Evolutionary conservation across 2,888 invertebrate species (phyloP).

Genomic region (Elaeidobius kamerunicus): DNA sequence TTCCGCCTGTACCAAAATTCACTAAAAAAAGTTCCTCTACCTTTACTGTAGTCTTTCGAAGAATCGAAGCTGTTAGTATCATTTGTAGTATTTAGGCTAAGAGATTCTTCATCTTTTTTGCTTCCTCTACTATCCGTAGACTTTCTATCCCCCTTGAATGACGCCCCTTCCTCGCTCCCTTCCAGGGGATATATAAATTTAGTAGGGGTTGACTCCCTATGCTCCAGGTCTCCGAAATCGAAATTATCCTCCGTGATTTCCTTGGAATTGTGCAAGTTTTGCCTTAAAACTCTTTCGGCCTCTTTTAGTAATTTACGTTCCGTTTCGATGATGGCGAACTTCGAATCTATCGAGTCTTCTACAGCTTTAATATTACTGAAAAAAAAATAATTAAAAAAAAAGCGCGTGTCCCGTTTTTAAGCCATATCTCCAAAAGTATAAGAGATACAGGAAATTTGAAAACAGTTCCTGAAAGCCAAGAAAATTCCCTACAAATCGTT

Average conservation of each 20-base stretch:
- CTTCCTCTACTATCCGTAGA: constrained; percentile 25
- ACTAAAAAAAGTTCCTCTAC: too few relatives aligned
- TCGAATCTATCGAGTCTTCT: constrained; percentile 51
- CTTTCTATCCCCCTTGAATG: constrained; percentile 46
- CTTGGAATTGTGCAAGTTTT: constrained; percentile 40
- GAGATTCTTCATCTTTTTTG: constrained; percentile 21
- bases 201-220: constrained; percentile 41
- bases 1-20: too few relatives aligned
- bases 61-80: constrained; percentile 21
- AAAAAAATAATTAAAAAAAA: constrained; percentile 15
- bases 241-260: constrained; percentile 38
- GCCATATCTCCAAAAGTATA: too few relatives aligned
- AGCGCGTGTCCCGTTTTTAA: too few relatives aligned
- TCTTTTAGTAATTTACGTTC: constrained; percentile 43
- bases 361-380: constrained; percentile 43
- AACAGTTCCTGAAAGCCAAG: too few relatives aligned
- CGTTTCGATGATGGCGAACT: constrained; percentile 48
- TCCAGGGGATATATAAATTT: constrained; percentile 48
- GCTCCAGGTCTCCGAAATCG: constrained; percentile 41
- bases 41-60: constrained; percentile 27
- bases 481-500: too few relatives aligned
- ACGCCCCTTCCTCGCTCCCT: constrained; percentile 43
- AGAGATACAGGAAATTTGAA: too few relatives aligned
- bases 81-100: constrained; percentile 19
- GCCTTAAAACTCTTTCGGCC: constrained; percentile 37